Base-by-base conservation (phyloP, 2,888 invertebrate species). In the Oligia fasciuncula region DNA sequence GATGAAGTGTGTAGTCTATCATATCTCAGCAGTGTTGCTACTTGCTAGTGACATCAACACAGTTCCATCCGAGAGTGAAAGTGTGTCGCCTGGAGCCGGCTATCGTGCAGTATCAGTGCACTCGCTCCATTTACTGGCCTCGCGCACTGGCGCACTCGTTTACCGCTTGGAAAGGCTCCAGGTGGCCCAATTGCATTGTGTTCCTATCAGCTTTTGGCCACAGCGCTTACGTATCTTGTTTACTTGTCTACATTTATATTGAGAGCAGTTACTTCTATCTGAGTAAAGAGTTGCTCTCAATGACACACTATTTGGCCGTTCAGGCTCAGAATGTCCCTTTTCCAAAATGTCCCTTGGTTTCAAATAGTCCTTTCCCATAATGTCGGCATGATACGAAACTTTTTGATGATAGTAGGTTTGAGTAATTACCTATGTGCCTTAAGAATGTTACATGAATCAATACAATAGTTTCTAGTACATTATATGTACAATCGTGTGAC, bases 161-260 rank as follows among this genome's bases (percentile, higher is more conserved):
- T 49, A 66, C 72, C 81, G 63, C 46, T 87, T 87, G 86, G 87
- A 87, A 71, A 62, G 65, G 63, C 80, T 87, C 87, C 87, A 87
- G 87, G n/a, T 82, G 87, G 66, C 86, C 87, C 72, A 77, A 79
- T 87, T 82, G 51, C 72, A 77, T 79, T 84, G 72, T 85, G 40
- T 29, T 70, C 67, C 57, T 83, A 83, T 80, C 85, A 49, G 71
- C 43, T 68, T 68, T 80, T 83, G 83, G 85, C 71, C 70, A 65
- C 62, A 57, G 73, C 62, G 19, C 67, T 65, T 43, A 43, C 49
- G 76, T 71, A 82, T 79, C 85, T 74, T 68, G 67, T 76, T 67
- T 60, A 73, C 70, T 73, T 72, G 60, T 65, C 62, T 71, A 67
- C 11, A 40, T 66, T 63, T 73, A 74, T 49, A 57, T 76, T 54